These are phyloP conservation scores for Rhynchomys soricoides DNA, from an alignment of 2,113 vertebrate genomes.

Conservation along the genomic window DNA sequence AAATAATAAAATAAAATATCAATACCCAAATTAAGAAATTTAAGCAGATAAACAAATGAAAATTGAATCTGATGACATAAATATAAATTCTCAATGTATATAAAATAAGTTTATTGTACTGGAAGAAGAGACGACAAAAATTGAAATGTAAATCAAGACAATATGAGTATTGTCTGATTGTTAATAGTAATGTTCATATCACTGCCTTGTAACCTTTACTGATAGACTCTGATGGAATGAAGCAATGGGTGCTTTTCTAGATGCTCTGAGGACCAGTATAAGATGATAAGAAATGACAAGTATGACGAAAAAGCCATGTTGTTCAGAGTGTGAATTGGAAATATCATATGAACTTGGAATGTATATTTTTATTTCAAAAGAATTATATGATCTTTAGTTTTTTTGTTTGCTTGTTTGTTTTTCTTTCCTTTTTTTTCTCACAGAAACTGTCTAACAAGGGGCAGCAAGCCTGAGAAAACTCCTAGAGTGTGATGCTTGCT, in stretches of 20 bases:
- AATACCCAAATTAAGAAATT: not conserved
- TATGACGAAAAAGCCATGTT: not conserved
- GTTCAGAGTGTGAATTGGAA: not conserved
- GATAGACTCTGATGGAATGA: not conserved
- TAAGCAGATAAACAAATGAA: not conserved
- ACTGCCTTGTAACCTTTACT: not conserved
- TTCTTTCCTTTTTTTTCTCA: not conserved
- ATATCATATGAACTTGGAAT: not conserved
- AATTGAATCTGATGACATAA: not conserved
- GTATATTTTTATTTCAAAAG: not conserved
- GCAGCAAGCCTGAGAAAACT: not conserved
- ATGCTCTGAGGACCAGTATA: not conserved
- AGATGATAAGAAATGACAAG: not conserved
- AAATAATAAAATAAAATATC: constrained; percentile 15
- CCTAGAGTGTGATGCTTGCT: not conserved
- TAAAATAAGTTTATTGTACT: not conserved
- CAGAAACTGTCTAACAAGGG: not conserved
- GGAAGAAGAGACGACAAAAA: not conserved
- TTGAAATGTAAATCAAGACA: not conserved
- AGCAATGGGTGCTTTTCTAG: not conserved
- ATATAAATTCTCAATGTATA: not conserved
- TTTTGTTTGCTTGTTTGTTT: too few relatives aligned
- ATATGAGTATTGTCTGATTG: not conserved
- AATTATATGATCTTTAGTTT: not conserved
- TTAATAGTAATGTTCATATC: not conserved